Base-by-base conservation (phyloP, 2,113 vertebrate species). In the Percopsis transmontana region DNA sequence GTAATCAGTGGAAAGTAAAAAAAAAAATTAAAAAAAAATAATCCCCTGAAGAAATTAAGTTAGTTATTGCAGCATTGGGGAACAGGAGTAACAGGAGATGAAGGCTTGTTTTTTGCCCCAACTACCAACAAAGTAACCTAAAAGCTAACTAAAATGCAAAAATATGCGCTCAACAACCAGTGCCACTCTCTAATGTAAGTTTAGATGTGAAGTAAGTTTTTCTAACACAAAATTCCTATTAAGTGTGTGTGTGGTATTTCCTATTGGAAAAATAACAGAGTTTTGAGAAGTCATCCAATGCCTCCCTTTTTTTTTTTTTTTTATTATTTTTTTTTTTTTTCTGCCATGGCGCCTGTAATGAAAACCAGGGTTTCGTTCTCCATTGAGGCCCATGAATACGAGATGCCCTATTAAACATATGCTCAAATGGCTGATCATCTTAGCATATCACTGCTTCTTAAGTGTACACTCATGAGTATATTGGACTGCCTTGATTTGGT, bases 231-330 rank as follows among this genome's bases (percentile, higher is more conserved):
- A n/a, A n/a, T n/a, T n/a, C n/a, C n/a, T n/a, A n/a, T n/a, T n/a
- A n/a, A n/a, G 74, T 67, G 64, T 82, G 85, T 84, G 87, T 88
- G 87, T 87, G 82, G 63, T 77, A 82, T 86, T 88, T 93, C 74
- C 74, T 86, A 75, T 77, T 89, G 81, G 86, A 89, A 74, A 85
- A 75, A 76, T 82, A 90, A 79, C 69, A 82, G 84, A 80, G 80
- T 81, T 89, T 84, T 72, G 77, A 85, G 79, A 62, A 86, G 77
- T 77, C 81, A 81, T 89, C 78, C 67, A 85, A 90, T 76, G 76
- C 85, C 79, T 85, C 58, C 13, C 64, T 76, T 42, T 42, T 76
- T 76, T n/a, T n/a, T n/a, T n/a, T n/a, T n/a, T n/a, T n/a, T n/a
- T n/a, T n/a, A n/a, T n/a, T n/a, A n/a, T n/a, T n/a, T n/a, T n/a